Conservation (phyloP, 1,140 invertebrate genomes). For the Melitaea cinxia region DNA sequence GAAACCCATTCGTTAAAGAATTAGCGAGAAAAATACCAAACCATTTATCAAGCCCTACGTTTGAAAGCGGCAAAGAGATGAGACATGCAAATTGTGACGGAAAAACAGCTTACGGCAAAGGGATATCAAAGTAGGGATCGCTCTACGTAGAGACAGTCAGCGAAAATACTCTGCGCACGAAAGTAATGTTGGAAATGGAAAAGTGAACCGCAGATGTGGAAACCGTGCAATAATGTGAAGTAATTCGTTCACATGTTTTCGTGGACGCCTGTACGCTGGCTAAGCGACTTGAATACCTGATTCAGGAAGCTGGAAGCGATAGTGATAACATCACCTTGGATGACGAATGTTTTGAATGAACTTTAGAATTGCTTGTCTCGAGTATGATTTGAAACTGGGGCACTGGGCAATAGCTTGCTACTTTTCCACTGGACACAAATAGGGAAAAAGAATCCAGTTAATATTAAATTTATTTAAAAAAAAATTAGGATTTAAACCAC, state of each 20-base stretch:
- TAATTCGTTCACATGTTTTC: neutral
- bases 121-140: constrained; percentile 66
- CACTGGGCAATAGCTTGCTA: neutral
- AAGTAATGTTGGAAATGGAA: neutral
- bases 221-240: neutral
- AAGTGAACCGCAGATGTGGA: neutral
- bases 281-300: constrained; percentile 58
- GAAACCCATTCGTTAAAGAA: neutral
- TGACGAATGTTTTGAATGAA: constrained; percentile 33
- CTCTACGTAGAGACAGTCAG: constrained; percentile 40
- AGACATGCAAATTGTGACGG: constrained; percentile 44
- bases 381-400: constrained; percentile 5
- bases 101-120: constrained; percentile 61
- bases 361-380: constrained; percentile 2
- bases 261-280: neutral
- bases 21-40: neutral
- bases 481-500: too few relatives aligned
- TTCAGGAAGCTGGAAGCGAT: constrained; percentile 68
- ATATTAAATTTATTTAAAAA: neutral
- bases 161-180: constrained; percentile 1
- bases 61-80: constrained; percentile 7
- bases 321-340: constrained; percentile 63
- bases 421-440: neutral
- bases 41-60: constrained; percentile 19
- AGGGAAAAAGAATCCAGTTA: neutral